Conservation (phyloP, 2,888 invertebrate species). For the Tortricodes alternella region DNA sequence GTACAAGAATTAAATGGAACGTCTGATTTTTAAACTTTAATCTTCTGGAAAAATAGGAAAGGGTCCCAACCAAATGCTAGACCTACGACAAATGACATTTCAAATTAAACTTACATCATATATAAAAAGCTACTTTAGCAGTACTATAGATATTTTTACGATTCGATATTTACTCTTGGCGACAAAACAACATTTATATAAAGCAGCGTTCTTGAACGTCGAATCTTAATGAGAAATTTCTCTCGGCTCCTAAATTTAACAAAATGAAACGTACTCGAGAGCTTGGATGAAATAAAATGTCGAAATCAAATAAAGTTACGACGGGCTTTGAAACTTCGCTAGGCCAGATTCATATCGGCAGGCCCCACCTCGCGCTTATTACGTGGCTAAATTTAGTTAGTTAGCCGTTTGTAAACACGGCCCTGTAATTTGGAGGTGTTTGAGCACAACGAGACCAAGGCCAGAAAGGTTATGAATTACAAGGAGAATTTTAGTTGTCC, state of each 20-base stretch:
- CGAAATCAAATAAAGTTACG: background rate
- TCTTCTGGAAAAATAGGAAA: background rate
- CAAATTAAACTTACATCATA: too few relatives aligned
- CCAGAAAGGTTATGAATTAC: background rate
- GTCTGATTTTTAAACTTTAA: background rate
- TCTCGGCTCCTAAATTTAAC: background rate
- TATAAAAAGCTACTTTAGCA: too few relatives aligned
- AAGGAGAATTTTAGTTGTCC: background rate
- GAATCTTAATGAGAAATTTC: constrained; percentile 7
- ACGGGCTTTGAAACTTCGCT: background rate
- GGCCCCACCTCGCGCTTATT: constrained; percentile 7
- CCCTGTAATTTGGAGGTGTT: constrained; percentile 16
- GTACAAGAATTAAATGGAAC: too few relatives aligned
- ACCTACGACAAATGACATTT: background rate
- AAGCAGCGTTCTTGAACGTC: background rate
- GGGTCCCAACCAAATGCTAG: too few relatives aligned
- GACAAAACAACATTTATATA: background rate
- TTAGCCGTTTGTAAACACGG: constrained; percentile 13
- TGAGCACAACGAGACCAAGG: constrained; percentile 6
- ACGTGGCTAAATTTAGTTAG: constrained; percentile 16
- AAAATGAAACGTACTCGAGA: background rate
- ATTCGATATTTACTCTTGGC: background rate
- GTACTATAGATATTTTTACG: background rate
- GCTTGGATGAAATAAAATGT: constrained; percentile 1
- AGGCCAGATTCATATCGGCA: constrained; percentile 7